Percentiles rank a stretch among this genome's conserved stretches.
These are phyloP conservation scores for Agrochola lota DNA, from an alignment of 2,888 invertebrate genomes.

Conservation along the genomic window DNA sequence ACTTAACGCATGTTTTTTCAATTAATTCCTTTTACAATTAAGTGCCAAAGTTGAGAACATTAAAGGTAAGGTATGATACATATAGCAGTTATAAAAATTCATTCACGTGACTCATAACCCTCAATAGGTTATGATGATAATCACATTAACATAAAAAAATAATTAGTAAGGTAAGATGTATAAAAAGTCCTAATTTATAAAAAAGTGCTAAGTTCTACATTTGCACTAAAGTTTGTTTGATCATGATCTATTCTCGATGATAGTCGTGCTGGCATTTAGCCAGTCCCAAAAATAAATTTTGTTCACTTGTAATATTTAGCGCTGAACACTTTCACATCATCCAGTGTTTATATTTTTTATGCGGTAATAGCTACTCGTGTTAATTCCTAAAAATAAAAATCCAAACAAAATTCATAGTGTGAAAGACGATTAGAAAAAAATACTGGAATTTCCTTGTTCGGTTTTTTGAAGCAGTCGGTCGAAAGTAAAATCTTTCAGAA, in stretches of 20 bases:
- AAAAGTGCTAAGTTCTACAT: constrained; percentile 16
- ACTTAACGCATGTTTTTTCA: background rate
- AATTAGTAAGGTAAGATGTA: background rate
- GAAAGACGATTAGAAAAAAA: background rate
- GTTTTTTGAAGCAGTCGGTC: background rate
- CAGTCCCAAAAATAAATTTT: constrained; percentile 75
- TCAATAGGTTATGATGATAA: background rate
- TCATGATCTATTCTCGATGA: constrained; percentile 67
- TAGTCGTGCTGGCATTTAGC: constrained; percentile 78
- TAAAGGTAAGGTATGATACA: background rate
- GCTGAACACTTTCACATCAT: constrained; percentile 40
- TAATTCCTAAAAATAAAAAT: background rate
- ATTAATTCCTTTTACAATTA: constrained; percentile 15
- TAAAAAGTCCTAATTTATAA: background rate
- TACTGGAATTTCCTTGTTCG: no score
- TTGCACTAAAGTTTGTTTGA: constrained; percentile 36
- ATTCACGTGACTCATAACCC: background rate
- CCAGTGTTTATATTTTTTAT: constrained; percentile 29
- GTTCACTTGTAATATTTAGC: constrained; percentile 53
- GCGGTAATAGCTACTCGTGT: background rate
- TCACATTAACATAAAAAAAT: background rate
- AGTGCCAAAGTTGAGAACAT: background rate
- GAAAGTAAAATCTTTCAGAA: background rate
- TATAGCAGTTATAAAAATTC: background rate
- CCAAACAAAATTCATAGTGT: background rate